Conservation (phyloP, 2,888 invertebrate genomes). For the Amitus sp. region DNA sequence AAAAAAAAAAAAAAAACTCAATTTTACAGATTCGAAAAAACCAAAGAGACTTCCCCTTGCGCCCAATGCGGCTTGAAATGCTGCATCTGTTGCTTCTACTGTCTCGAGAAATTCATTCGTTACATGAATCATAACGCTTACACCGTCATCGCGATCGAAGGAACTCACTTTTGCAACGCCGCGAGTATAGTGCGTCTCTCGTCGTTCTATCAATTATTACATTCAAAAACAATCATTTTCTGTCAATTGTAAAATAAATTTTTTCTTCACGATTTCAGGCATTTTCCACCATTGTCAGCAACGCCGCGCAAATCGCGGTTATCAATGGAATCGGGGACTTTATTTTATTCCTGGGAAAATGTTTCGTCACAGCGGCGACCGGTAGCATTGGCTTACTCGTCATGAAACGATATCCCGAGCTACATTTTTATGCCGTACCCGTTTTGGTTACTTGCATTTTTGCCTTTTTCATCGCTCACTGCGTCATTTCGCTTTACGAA, state of each 20-base stretch:
- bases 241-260: background rate
- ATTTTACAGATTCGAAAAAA: slow-evolving; percentile 71
- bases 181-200: slow-evolving; percentile 84
- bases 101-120: slow-evolving; percentile 90
- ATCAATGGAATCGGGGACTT: slow-evolving; percentile 95
- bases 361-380: slow-evolving; percentile 84
- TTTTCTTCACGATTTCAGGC: slow-evolving; percentile 71
- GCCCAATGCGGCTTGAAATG: slow-evolving; percentile 80
- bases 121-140: slow-evolving; percentile 96
- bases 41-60: slow-evolving; percentile 78
- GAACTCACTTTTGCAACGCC: slow-evolving; percentile 90
- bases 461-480: slow-evolving; percentile 92
- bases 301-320: slow-evolving; percentile 88
- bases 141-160: slow-evolving; percentile 92
- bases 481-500: slow-evolving; percentile 93
- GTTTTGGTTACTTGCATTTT: slow-evolving; percentile 86
- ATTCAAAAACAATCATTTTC: no score
- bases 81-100: slow-evolving; percentile 91
- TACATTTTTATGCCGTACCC: slow-evolving; percentile 88
- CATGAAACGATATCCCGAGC: slow-evolving; percentile 76
- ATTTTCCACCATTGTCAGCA: slow-evolving; percentile 83
- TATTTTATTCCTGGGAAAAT: slow-evolving; percentile 88
- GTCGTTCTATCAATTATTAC: slow-evolving; percentile 6
- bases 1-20: no score
- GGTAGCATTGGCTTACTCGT: slow-evolving; percentile 82